phyloP scores from a whole-genome alignment of 2,113 vertebrate species.

The Vulpes ferrilata region DNA sequence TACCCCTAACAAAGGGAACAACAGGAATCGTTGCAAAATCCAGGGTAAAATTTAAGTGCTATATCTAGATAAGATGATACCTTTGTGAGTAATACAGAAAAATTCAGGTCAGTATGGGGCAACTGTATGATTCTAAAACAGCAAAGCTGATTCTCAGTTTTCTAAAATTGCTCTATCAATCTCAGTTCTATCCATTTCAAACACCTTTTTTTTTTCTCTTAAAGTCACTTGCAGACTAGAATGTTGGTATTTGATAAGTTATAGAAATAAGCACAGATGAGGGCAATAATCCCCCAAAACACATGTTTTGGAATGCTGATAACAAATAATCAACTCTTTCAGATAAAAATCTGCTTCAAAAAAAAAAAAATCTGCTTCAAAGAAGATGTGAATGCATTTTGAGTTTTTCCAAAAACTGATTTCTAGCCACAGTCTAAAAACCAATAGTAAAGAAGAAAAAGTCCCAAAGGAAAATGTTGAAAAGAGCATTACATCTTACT shows the following conservation, averaged over 20 bases:
- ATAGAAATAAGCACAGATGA: constrained; percentile 52
- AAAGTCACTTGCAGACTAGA: constrained; percentile 38
- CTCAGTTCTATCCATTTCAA: constrained; percentile 49
- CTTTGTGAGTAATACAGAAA: neutral
- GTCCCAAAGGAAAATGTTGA: constrained; percentile 48
- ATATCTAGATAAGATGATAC: constrained; percentile 21
- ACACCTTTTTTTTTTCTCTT: neutral
- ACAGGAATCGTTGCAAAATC: constrained; percentile 21
- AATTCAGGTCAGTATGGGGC: neutral
- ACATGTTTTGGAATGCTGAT: neutral
- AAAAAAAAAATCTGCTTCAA: constrained; percentile 18
- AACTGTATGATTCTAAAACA: constrained; percentile 49
- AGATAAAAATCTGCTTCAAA: constrained; percentile 44
- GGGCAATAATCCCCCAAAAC: neutral
- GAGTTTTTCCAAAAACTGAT: neutral
- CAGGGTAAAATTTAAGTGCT: neutral
- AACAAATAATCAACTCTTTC: constrained; percentile 45
- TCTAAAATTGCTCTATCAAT: constrained; percentile 3
- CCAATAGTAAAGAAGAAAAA: constrained; percentile 16
- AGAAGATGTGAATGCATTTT: constrained; percentile 19
- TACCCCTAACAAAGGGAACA: constrained; percentile 38
- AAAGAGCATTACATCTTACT: constrained; percentile 29
- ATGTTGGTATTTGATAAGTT: constrained; percentile 50
- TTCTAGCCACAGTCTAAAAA: constrained; percentile 8
- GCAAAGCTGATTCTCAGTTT: neutral